A percentile compares a stretch with the other conserved stretches of the same genome.
These are phyloP conservation scores for Thymelicus lineola DNA, from an alignment of 2,888 invertebrate genomes.

Conservation along the genomic window DNA sequence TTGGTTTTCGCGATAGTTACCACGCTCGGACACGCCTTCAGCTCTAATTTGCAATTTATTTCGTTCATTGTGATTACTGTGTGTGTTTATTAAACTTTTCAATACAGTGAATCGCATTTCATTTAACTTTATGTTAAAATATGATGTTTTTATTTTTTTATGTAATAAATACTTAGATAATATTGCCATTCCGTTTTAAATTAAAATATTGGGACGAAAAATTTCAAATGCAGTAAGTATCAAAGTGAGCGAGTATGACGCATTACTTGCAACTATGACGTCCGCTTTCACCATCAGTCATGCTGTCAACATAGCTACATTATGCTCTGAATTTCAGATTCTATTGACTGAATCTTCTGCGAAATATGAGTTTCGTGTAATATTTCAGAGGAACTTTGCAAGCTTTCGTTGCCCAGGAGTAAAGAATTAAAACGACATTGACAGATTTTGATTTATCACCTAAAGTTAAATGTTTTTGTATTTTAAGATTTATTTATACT, in stretches of 20 bases:
- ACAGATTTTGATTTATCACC: slow-evolving; percentile 8
- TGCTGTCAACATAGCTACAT: slow-evolving; percentile 46
- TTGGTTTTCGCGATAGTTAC: too few species aligned
- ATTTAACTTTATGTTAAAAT: too few species aligned
- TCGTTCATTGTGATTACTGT: too few species aligned
- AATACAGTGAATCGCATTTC: too few species aligned
- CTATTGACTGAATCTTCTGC: slow-evolving; percentile 30
- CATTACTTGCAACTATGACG: slow-evolving; percentile 43
- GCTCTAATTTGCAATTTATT: too few species aligned
- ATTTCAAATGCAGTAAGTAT: slow-evolving; percentile 4
- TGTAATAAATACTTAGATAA: neutral
- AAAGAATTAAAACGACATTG: neutral
- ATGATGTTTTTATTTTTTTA: too few species aligned
- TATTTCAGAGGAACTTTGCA: slow-evolving; percentile 16
- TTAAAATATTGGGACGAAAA: slow-evolving; percentile 7
- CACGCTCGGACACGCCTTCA: too few species aligned
- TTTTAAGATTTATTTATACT: too few species aligned
- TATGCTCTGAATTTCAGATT: slow-evolving; percentile 41
- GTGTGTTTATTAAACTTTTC: too few species aligned
- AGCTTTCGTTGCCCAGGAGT: slow-evolving; percentile 9
- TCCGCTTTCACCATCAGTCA: slow-evolving; percentile 45
- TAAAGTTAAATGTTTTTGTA: too few species aligned
- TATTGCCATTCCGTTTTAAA: neutral
- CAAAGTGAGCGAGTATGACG: slow-evolving; percentile 47
- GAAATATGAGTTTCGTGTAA: slow-evolving; percentile 31